phyloP scores from a whole-genome alignment of 1,140 invertebrate species.

The Drosophila lini region DNA sequence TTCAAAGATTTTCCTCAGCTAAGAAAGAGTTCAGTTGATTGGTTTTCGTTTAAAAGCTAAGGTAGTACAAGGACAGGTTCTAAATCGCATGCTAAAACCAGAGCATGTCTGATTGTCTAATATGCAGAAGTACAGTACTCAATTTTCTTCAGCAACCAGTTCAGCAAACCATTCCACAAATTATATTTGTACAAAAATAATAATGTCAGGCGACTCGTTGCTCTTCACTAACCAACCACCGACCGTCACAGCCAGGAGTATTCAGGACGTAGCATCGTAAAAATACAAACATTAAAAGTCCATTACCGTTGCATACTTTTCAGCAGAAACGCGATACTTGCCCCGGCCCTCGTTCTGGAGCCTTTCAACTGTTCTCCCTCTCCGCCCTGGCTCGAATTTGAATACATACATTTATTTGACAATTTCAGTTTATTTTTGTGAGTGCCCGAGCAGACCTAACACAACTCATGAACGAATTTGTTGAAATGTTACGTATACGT shows the following conservation, averaged over 20 bases:
- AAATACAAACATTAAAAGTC: constrained; percentile 72
- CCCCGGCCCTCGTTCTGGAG: neutral
- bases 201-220: constrained; percentile 35
- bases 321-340: constrained; percentile 34
- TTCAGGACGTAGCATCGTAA: constrained; percentile 27
- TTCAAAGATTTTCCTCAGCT: neutral
- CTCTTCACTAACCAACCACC: constrained; percentile 2
- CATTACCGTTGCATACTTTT: constrained; percentile 69
- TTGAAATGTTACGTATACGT: constrained; percentile 64
- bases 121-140: neutral
- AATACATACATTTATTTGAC: constrained; percentile 70
- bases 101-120: neutral
- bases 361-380: neutral
- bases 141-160: neutral
- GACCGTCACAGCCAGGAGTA: constrained; percentile 7
- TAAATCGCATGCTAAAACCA: neutral
- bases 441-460: constrained; percentile 30
- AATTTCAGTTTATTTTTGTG: constrained; percentile 50
- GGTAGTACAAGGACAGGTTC: neutral
- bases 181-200: constrained; percentile 30
- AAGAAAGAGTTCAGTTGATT: neutral
- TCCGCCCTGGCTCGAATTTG: constrained; percentile 19
- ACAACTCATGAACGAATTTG: constrained; percentile 36
- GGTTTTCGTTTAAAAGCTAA: neutral
- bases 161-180: neutral